A percentile compares a stretch with the other conserved stretches of the same genome.
These are phyloP conservation scores for Spisula solida DNA, from an alignment of 2,888 invertebrate species.

Conservation along the genomic window DNA sequence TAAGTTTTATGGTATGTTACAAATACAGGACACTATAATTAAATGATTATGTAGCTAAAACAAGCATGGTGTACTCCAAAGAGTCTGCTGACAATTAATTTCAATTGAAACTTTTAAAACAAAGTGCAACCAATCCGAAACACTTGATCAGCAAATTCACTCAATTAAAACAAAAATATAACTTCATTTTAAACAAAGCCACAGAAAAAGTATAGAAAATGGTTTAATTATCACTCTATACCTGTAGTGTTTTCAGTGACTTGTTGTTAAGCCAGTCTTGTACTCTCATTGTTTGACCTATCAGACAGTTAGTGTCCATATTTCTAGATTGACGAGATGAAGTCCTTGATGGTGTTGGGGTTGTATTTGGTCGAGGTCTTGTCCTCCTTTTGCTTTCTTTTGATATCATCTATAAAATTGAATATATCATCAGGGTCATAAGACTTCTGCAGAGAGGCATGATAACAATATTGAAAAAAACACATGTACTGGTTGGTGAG, in stretches of 20 bases:
- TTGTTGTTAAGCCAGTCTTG: constrained; percentile 85
- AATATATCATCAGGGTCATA: neutral
- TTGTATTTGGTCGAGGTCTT: constrained; percentile 72
- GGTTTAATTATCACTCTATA: constrained; percentile 48
- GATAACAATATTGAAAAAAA: too few species aligned
- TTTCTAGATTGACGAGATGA: constrained; percentile 56
- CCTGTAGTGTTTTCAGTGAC: constrained; percentile 83
- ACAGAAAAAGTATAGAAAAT: neutral
- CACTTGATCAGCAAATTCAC: neutral
- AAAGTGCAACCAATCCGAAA: neutral
- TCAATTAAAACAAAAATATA: neutral
- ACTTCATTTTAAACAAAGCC: constrained; percentile 4
- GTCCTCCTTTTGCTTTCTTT: constrained; percentile 38
- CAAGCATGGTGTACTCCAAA: neutral
- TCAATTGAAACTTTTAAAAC: neutral
- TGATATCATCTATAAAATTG: constrained; percentile 51
- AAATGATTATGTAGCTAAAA: neutral
- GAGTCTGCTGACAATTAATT: neutral
- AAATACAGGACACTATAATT: neutral
- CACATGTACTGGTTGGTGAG: too few species aligned
- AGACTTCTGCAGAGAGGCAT: neutral
- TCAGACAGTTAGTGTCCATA: constrained; percentile 79
- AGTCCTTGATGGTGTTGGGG: constrained; percentile 65
- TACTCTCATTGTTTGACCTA: constrained; percentile 80
- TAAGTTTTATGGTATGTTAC: neutral